Evolutionary conservation across 1,140 invertebrate genomes (phyloP), one percentile per base, ranked within the genome.

Genomic region (Brachionus rubens): DNA sequence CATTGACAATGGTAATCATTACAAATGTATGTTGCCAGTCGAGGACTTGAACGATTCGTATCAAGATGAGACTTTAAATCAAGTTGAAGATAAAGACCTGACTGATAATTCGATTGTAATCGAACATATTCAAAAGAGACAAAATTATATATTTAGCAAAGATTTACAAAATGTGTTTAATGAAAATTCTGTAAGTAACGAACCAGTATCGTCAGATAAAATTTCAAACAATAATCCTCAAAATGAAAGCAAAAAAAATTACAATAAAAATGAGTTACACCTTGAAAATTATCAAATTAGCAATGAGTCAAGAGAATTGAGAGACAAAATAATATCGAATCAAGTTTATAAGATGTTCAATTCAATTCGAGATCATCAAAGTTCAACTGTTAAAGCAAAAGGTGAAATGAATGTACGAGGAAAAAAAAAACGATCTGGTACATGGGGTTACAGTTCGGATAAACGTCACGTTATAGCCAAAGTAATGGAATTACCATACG

Each of bases 261-360:
- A 16, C 33, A 14, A 16, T 33, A 12, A 16, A 59, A 36, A 3
- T 36, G 33, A 36, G 9, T 36, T 36, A 36, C 33, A 36, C 9
- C 9, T 36, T 5, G 33, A 36, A 36, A 36, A 12, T 7, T 33
- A 19, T 12, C 7, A 33, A n/a, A 4, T 3, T n/a, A 36, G 16
- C 3, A 19, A 12, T 0, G 30, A 59, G 14, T 59, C 54, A 6
- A 59, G 19, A 36, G 54, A 59, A 16, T 40, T 19, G 40, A 72
- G 68, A 28, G 43, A 72, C 16, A 26, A 54, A 30, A 36, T 72
- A 24, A 72, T 72, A 21, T 50, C 46, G 12, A 41, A 72, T 30
- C n/a, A 48, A 54, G 68, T 72, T n/a, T 48, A 72, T 24, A 50
- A 72, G 33, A 72, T 72, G 68, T 72, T 72, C n/a, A 46, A 46